Evolutionary conservation across 2,888 invertebrate species (phyloP).

Genomic region (Acleris sparsana): DNA sequence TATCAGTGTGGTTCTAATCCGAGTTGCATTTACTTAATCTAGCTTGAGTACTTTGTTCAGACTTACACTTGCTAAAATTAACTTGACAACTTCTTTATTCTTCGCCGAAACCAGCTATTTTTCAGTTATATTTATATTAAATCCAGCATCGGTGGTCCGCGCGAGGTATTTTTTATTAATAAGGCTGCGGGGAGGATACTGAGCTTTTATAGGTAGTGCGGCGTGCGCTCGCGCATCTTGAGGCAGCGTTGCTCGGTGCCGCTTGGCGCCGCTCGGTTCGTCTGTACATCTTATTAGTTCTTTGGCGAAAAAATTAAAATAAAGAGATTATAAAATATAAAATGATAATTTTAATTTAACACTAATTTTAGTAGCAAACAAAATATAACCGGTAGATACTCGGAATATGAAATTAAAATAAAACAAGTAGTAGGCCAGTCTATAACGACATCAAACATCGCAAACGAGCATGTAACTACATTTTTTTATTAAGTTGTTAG

Average conservation of each 20-base stretch:
- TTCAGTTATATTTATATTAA: neutral
- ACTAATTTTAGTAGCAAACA: too few species aligned
- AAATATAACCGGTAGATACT: too few species aligned
- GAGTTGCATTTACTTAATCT: neutral
- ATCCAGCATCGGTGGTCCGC: slow-evolving; percentile 11
- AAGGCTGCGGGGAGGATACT: slow-evolving; percentile 2
- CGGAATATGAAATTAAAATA: too few species aligned
- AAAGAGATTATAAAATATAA: too few species aligned
- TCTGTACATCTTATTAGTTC: neutral
- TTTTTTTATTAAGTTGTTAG: too few species aligned
- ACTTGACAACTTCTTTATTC: slow-evolving; percentile 10
- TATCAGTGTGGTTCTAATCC: too few species aligned
- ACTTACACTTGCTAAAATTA: slow-evolving; percentile 27
- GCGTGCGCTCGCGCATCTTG: slow-evolving; percentile 20
- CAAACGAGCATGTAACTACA: too few species aligned
- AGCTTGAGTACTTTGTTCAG: slow-evolving; percentile 34
- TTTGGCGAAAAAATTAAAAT: too few species aligned
- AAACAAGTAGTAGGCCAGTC: too few species aligned
- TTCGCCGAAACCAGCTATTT: neutral
- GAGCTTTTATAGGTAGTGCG: slow-evolving; percentile 22
- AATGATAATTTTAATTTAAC: too few species aligned
- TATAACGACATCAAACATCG: too few species aligned
- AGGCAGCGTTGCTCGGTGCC: slow-evolving; percentile 13
- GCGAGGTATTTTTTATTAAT: slow-evolving; percentile 20
- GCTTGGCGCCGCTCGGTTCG: slow-evolving; percentile 12